Base-by-base conservation (phyloP, 2,797 vertebrate species). In the Chaenodraco wilsoni region DNA sequence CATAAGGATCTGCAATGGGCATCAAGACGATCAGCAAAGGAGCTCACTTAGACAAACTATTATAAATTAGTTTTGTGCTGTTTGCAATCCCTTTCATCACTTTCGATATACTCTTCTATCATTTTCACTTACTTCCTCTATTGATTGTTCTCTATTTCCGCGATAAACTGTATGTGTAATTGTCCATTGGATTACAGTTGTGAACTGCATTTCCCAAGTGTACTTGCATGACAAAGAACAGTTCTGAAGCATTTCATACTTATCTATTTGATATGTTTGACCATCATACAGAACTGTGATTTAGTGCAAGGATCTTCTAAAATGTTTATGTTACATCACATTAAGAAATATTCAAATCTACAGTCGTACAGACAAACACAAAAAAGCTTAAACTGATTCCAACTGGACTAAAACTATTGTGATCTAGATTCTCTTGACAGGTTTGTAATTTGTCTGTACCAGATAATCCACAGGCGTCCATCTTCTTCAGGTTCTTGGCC, bases 401-500 rank as follows among this genome's bases (percentile, higher is more conserved):
- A 50, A 58, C 12, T 44, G 23, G 13, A 48, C 15, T 14, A 72
- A 44, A 60, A 45, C 14, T 17, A 1, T 5, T 6, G 5, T n/a
- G 12, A 48, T 65, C 1, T 23, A 23, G 4, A 44, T 63, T 48
- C 3, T 41, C 7, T 51, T 51, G 3, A 46, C 17, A 64, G 10
- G 23, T 23, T 2, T 45, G 19, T 14, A 31, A 60, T 8, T 62
- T 75, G 55, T 65, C 27, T 88, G 51, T 83, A 99, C 98, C 98
- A 89, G 98, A 99, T 78, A 99, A 94, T 74, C 98, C 98, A 2
- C 98, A 98, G 0, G 98, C 98, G 2, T 99, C 98, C 98, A 99
- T 99, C 94, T 99, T 99, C 94, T 99, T 99, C 82, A 99, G 94
- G 90, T 99, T 99, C 94, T 99, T 99, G 75, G 98, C 98, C 85